These are phyloP conservation scores for Myanophis thanlyinensis DNA, from an alignment of 2,113 vertebrate species.

Conservation along the genomic window DNA sequence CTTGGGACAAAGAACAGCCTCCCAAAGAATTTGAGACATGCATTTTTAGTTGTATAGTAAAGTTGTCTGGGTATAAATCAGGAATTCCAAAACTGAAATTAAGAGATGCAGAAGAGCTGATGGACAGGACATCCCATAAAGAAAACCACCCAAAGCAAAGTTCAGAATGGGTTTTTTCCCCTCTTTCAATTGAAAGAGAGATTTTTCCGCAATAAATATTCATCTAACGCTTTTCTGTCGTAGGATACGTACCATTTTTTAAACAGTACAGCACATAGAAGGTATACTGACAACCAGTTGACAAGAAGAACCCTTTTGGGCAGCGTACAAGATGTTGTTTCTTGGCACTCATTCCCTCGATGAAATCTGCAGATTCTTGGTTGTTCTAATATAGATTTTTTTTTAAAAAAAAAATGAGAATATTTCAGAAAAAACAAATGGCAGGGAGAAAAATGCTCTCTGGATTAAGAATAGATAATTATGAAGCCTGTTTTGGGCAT, in stretches of 20 bases:
- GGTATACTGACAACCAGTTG: background rate
- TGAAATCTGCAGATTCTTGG: background rate
- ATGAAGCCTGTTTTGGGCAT: background rate
- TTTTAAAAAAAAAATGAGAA: too few species aligned
- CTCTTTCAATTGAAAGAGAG: background rate
- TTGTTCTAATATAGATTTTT: background rate
- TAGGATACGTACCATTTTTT: background rate
- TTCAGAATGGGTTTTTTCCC: background rate
- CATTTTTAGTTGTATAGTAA: background rate
- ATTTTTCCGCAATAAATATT: background rate
- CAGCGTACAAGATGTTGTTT: background rate
- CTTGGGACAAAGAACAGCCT: background rate
- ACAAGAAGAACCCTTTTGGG: background rate
- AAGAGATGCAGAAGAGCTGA: background rate
- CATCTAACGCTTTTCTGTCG: background rate
- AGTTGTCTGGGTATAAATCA: background rate
- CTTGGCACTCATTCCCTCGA: background rate
- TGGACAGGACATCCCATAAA: background rate
- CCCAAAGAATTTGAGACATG: background rate
- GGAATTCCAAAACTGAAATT: background rate
- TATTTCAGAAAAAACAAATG: background rate
- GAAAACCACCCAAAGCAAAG: background rate
- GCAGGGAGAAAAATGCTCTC: background rate
- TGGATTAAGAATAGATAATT: background rate
- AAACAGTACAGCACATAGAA: background rate